Conservation (phyloP, 2,113 vertebrate species). For the Hystrix brachyura region DNA sequence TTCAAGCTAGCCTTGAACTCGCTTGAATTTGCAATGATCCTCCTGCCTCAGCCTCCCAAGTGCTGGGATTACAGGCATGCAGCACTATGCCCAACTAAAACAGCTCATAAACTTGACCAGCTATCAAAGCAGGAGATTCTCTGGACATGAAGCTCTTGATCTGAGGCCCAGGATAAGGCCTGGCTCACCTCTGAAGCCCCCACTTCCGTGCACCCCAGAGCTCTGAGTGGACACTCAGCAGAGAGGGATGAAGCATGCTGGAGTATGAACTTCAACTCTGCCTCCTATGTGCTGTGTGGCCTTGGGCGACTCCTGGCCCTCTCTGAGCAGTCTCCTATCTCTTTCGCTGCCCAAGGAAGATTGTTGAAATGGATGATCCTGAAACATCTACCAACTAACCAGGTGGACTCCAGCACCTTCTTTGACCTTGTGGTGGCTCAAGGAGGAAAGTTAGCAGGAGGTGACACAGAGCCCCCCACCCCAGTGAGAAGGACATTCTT, state of each 20-base stretch:
- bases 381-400: neutral
- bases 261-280: neutral
- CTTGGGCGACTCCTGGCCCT: constrained; percentile 16
- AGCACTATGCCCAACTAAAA: neutral
- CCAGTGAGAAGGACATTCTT: neutral
- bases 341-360: neutral
- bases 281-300: neutral
- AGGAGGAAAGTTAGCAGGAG: neutral
- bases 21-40: neutral
- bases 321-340: neutral
- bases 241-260: rapidly evolving
- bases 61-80: neutral
- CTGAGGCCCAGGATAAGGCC: neutral
- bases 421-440: neutral
- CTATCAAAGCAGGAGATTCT: neutral
- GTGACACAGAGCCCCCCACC: neutral
- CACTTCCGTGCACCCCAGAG: neutral
- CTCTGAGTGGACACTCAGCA: neutral
- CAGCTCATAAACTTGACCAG: neutral
- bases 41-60: neutral
- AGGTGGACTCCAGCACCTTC: neutral
- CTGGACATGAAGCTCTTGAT: neutral
- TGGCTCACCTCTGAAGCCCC: neutral
- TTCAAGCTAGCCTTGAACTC: neutral
- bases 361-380: neutral